Conservation (phyloP, 1,140 invertebrate species). For the Ptiloglossa arizonensis region DNA sequence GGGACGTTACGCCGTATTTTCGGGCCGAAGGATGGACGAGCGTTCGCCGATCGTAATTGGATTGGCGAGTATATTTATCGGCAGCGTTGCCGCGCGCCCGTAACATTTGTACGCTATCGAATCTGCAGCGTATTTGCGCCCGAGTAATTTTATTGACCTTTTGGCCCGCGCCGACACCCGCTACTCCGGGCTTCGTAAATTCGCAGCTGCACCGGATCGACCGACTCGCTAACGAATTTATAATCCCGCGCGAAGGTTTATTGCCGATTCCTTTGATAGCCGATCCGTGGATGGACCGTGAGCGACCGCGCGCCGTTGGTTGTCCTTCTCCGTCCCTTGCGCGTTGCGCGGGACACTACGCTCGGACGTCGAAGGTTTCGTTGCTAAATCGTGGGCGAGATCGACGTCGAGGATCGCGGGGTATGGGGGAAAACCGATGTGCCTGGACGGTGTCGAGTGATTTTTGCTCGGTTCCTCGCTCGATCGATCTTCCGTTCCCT, state of each 20-base stretch:
- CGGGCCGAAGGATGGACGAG: not conserved
- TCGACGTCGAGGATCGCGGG: too few relatives aligned
- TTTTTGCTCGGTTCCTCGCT: too few relatives aligned
- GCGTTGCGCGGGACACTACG: too few relatives aligned
- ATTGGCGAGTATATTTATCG: conserved; percentile 39
- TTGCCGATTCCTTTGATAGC: not conserved
- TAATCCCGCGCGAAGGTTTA: conserved; percentile 4
- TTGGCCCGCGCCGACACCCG: not conserved
- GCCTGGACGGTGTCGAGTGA: too few relatives aligned
- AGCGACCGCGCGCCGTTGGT: too few relatives aligned
- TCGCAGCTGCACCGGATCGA: not conserved
- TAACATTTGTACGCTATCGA: conserved; percentile 33
- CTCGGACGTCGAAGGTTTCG: too few relatives aligned
- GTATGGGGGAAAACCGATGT: too few relatives aligned
- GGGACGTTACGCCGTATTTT: conserved; percentile 10
- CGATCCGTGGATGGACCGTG: not conserved
- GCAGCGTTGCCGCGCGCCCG: not conserved
- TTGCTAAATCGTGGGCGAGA: too few relatives aligned
- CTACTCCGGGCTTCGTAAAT: conserved; percentile 5
- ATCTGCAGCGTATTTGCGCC: conserved; percentile 4
- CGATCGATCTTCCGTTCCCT: too few relatives aligned
- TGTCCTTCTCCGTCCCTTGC: too few relatives aligned
- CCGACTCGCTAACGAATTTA: not conserved
- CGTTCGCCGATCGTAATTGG: conserved; percentile 21
- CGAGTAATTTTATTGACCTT: conserved; percentile 41